A percentile compares a stretch with the other conserved stretches of the same genome.
Evolutionary conservation across 2,113 vertebrate species (phyloP).

Genomic region (Tor tambroides): DNA sequence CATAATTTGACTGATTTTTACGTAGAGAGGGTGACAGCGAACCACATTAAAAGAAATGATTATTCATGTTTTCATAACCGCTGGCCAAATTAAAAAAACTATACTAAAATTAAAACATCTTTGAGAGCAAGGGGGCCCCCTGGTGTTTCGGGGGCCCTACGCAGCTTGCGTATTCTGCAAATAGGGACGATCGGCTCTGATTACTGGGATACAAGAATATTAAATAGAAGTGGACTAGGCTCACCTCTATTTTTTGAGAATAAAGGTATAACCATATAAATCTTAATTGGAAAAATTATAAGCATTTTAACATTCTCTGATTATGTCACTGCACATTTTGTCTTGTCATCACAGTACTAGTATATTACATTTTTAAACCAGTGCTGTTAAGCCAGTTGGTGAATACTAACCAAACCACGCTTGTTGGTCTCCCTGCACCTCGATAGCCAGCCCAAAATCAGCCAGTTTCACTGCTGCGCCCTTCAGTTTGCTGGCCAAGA

Average conservation of each 20-base stretch:
- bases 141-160: too few relatives aligned
- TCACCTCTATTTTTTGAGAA: background rate
- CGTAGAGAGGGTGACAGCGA: too few relatives aligned
- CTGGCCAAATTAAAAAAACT: too few relatives aligned
- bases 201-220: background rate
- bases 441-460: constrained; percentile 96
- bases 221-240: background rate
- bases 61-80: too few relatives aligned
- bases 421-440: constrained; percentile 97
- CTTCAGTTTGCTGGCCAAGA: constrained; percentile 97
- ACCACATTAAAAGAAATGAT: too few relatives aligned
- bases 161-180: too few relatives aligned
- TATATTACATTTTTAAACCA: background rate
- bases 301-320: background rate
- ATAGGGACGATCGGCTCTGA: too few relatives aligned
- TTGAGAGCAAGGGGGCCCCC: too few relatives aligned
- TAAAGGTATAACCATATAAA: too few relatives aligned
- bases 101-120: too few relatives aligned
- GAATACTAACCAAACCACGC: constrained; percentile 95
- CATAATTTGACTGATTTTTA: too few relatives aligned
- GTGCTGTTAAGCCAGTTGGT: background rate
- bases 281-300: background rate
- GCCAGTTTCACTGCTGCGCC: constrained; percentile 97
- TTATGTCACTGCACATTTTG: background rate
- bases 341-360: background rate